phyloP scores from a whole-genome alignment of 2,888 invertebrate genomes.

The Lottia gigantea region DNA sequence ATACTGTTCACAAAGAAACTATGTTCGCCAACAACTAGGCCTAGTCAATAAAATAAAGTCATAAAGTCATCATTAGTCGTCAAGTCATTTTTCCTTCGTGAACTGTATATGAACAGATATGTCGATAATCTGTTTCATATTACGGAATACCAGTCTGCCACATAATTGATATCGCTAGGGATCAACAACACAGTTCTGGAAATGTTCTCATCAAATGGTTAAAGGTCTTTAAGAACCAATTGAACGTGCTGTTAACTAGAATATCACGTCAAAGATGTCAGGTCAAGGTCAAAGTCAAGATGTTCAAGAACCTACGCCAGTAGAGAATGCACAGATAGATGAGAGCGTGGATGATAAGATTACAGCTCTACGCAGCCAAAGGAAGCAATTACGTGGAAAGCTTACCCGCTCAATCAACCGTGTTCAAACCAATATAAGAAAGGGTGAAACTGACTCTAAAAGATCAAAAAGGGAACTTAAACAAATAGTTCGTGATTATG shows the following conservation, averaged over 20 bases:
- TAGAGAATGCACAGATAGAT: neutral
- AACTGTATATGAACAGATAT: too few relatives aligned
- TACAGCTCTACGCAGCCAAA: neutral
- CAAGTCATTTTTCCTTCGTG: too few relatives aligned
- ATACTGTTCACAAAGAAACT: too few relatives aligned
- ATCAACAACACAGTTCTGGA: too few relatives aligned
- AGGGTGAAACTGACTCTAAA: neutral
- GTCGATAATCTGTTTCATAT: too few relatives aligned
- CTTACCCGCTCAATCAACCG: neutral
- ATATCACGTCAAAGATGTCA: neutral
- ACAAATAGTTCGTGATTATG: neutral
- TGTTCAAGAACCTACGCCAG: neutral
- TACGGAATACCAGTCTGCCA: too few relatives aligned
- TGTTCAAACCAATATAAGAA: neutral
- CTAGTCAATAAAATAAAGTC: too few relatives aligned
- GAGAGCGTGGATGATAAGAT: neutral
- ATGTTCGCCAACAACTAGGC: too few relatives aligned
- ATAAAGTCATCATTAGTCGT: too few relatives aligned
- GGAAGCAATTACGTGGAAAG: neutral
- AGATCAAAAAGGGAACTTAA: neutral
- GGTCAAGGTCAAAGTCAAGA: neutral
- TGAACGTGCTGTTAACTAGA: neutral
- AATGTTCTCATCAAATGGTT: too few relatives aligned
- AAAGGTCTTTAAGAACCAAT: too few relatives aligned
- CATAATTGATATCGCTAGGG: too few relatives aligned